A percentile compares a stretch with the other conserved stretches of the same genome.
These are phyloP conservation scores for Venturia canescens DNA, from an alignment of 1,140 invertebrate species.

Conservation along the genomic window DNA sequence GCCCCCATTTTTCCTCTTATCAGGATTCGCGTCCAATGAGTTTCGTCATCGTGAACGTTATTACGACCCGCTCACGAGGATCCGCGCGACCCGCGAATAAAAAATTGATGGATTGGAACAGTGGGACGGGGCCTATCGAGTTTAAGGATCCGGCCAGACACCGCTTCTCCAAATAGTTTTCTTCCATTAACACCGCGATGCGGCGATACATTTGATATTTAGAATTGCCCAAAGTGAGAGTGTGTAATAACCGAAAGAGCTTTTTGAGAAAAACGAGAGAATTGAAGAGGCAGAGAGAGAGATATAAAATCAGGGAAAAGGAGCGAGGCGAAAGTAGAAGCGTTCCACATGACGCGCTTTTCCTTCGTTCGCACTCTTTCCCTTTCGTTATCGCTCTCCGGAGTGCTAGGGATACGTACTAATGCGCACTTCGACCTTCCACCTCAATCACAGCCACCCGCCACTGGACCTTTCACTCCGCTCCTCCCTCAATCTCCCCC, in stretches of 20 bases:
- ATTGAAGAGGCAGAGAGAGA: neutral
- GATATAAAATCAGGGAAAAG: neutral
- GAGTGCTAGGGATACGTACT: constrained; percentile 10
- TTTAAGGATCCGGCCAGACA: too few relatives aligned
- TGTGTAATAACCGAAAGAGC: constrained; percentile 5
- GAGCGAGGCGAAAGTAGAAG: neutral
- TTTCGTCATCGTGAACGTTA: too few relatives aligned
- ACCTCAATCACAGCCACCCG: neutral
- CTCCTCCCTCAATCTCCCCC: neutral
- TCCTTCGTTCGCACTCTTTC: constrained; percentile 46
- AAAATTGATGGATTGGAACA: too few relatives aligned
- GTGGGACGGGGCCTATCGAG: too few relatives aligned
- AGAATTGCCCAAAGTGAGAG: neutral
- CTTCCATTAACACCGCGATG: neutral
- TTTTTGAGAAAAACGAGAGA: too few relatives aligned
- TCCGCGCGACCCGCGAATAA: too few relatives aligned
- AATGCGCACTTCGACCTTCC: constrained; percentile 5
- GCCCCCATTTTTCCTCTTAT: too few relatives aligned
- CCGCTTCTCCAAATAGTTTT: neutral
- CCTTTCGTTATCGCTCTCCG: constrained; percentile 5
- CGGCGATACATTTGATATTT: neutral
- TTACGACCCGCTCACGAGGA: too few relatives aligned
- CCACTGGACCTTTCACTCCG: neutral
- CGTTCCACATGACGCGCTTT: constrained; percentile 24
- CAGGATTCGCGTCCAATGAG: too few relatives aligned